These are phyloP conservation scores for Chloroceryle amazona DNA, from an alignment of 2,797 vertebrate species.

Conservation along the genomic window DNA sequence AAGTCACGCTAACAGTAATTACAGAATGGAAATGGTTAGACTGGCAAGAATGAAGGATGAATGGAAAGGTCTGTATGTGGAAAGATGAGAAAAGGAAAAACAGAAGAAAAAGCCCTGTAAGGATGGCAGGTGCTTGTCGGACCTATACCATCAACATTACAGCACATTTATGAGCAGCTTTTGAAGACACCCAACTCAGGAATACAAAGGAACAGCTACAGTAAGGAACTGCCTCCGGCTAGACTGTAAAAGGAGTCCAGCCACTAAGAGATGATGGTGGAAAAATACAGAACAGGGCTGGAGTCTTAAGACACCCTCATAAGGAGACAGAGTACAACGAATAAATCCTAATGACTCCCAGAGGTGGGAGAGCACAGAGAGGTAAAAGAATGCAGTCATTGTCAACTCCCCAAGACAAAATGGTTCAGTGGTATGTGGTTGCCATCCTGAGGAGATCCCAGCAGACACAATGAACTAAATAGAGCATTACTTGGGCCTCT, in stretches of 20 bases:
- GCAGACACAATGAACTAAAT: fast-evolving
- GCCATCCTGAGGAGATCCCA: background rate
- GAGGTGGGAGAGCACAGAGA: background rate
- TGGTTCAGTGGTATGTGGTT: background rate
- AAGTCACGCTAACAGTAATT: background rate
- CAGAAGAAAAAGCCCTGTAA: background rate
- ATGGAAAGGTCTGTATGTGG: background rate
- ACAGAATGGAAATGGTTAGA: background rate
- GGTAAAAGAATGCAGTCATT: background rate
- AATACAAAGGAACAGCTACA: background rate
- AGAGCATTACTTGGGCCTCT: background rate
- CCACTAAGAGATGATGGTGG: background rate
- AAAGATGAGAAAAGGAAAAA: background rate
- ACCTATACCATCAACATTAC: background rate
- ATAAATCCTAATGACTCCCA: background rate
- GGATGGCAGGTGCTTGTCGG: background rate
- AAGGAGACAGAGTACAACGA: background rate
- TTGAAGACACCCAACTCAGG: background rate
- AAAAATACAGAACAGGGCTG: background rate
- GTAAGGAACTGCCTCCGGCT: background rate
- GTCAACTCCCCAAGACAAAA: background rate
- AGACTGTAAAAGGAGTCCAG: background rate
- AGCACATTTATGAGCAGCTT: background rate
- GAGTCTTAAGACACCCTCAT: background rate
- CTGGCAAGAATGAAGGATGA: background rate